Evolutionary conservation across 1,140 invertebrate genomes (phyloP), one percentile per base, ranked within the genome.

Genomic region (Sminthurides bifidus): DNA sequence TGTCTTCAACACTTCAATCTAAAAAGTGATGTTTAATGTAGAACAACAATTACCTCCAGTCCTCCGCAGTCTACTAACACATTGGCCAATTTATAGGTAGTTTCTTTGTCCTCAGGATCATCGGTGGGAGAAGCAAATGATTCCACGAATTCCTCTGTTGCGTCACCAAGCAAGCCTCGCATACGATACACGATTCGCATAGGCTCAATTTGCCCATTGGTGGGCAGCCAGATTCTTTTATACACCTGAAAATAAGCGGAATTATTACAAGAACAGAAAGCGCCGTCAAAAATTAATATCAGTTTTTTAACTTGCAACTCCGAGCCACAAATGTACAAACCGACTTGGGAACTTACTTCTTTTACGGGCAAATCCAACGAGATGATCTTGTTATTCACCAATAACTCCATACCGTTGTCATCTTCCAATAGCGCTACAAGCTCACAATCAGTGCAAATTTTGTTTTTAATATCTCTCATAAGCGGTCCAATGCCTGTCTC

Each of bases 101-200:
- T 86, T 70, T 98, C 93, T 63, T 92, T 91, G 69, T 97, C 90
- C 0, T 93, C 83, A 58, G 88, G 82, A 68, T 89, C 85, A 60
- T 91, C 87, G 60, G 83, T 84, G 60, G 86, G 91, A n/a, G 79
- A 81, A 45, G 87, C 89, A 19, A 98, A 73, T 2, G 85, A 91
- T 73, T 97, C 93, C 14, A 98, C 88, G 73, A 98, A 97, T 72
- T 97, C 93, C 69, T 97, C 94, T 0, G 94, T 98, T 1, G 94
- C 93, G 74, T 98, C 94, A 10, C 94, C 94, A 4, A 97, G 77
- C 23, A 98, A 72, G 3, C 94, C 94, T 60, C 93, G 77, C 92
- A 98, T 97, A 44, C 94, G 80, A 72, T 98, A 98, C n/a, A 98
- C 84, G 6, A 98, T 85, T n/a, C 92, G 79, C 94, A 98, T 98